Conservation (phyloP, 2,113 vertebrate genomes). For the Stercorarius parasiticus region DNA sequence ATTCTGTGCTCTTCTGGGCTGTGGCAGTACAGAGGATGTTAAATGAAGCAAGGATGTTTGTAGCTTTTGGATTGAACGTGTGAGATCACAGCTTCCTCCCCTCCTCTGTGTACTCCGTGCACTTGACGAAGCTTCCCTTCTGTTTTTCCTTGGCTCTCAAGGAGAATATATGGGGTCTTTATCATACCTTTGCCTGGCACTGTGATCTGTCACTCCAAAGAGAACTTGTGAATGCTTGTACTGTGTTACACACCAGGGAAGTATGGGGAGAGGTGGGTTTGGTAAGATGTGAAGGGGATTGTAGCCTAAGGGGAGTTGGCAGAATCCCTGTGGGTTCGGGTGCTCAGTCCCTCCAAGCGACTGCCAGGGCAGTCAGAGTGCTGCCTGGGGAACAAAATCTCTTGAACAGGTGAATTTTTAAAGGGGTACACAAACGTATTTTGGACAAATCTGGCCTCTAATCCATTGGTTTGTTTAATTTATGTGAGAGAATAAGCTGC, state of each 20-base stretch:
- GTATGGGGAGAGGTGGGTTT: not conserved
- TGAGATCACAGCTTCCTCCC: not conserved
- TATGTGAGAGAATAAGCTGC: not conserved
- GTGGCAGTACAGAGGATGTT: not conserved
- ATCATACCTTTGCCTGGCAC: not conserved
- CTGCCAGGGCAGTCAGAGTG: accelerated
- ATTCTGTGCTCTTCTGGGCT: not conserved
- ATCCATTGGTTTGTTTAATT: not conserved
- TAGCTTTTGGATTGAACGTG: not conserved
- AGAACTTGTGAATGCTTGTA: not conserved
- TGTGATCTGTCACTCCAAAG: not conserved
- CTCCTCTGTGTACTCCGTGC: not conserved
- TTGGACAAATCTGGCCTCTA: not conserved
- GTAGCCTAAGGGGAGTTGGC: not conserved
- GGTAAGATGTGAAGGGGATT: not conserved
- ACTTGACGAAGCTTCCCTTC: not conserved
- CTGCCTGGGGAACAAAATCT: not conserved
- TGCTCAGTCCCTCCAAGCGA: not conserved
- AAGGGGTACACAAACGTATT: not conserved
- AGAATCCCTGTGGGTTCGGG: not conserved
- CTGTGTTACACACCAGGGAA: not conserved
- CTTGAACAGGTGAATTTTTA: not conserved
- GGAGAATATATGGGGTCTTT: not conserved
- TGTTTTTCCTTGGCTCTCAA: not conserved
- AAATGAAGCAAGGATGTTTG: not conserved